Percentiles rank a stretch among this genome's conserved stretches.
Evolutionary conservation across 1,140 invertebrate genomes (phyloP).

Genomic region (Drosophila triauraria): DNA sequence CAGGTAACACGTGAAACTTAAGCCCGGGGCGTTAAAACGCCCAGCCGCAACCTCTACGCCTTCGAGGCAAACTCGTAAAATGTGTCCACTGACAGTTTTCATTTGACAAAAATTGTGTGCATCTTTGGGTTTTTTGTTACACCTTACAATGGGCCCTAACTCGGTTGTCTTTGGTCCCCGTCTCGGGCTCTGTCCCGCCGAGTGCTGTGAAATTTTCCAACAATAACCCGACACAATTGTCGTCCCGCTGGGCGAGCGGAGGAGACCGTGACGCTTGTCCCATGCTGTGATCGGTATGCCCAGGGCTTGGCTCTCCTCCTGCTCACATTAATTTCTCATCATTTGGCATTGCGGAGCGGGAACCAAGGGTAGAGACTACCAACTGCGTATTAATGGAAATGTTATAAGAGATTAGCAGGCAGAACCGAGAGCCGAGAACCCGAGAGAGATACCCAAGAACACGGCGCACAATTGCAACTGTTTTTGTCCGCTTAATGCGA

Average conservation of each 20-base stretch:
- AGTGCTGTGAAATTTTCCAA: constrained; percentile 79
- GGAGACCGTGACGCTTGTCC: constrained; percentile 63
- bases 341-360: constrained; percentile 58
- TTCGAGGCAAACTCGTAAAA: constrained; percentile 34
- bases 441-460: constrained; percentile 34
- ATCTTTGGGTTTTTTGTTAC: constrained; percentile 80
- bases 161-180: neutral
- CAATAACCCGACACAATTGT: constrained; percentile 73
- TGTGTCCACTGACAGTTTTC: constrained; percentile 59
- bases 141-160: constrained; percentile 68
- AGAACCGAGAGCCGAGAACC: constrained; percentile 20
- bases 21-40: constrained; percentile 57
- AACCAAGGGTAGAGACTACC: constrained; percentile 52
- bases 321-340: constrained; percentile 83
- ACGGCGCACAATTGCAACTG: constrained; percentile 71
- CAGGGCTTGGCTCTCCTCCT: constrained; percentile 42
- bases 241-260: constrained; percentile 63
- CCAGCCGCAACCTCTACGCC: constrained; percentile 42
- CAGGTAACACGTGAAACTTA: constrained; percentile 43
- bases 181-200: constrained; percentile 30
- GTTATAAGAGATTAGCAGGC: constrained; percentile 78
- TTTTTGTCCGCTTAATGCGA: constrained; percentile 74
- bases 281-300: constrained; percentile 61
- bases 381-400: constrained; percentile 81
- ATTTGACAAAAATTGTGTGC: constrained; percentile 76